A percentile compares a stretch with the other conserved stretches of the same genome.
Conservation (phyloP, 2,113 vertebrate species). For the Calcarius ornatus region DNA sequence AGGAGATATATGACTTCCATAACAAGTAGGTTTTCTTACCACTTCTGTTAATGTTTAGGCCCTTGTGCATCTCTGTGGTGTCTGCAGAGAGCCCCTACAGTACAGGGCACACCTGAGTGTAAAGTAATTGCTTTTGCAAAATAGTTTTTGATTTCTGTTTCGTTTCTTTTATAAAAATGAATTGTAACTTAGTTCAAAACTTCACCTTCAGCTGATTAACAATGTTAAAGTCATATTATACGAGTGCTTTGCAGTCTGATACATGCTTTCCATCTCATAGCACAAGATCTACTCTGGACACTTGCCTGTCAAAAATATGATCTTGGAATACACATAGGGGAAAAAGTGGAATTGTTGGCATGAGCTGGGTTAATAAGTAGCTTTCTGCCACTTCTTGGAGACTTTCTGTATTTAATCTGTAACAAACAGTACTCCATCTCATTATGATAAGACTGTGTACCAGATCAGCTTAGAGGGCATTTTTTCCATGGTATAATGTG, state of each 20-base stretch:
- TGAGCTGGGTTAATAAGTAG: neutral
- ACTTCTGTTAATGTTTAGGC: neutral
- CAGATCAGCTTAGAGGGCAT: neutral
- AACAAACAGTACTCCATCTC: neutral
- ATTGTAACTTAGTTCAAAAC: neutral
- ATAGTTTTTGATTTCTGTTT: neutral
- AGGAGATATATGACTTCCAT: constrained; percentile 97
- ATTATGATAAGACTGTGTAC: neutral
- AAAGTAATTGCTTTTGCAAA: neutral
- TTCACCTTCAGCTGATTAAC: neutral
- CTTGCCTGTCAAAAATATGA: neutral
- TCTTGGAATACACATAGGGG: neutral
- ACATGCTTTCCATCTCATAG: neutral
- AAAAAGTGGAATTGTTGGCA: neutral
- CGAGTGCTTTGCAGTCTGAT: neutral
- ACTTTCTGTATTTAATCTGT: neutral
- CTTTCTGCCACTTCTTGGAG: neutral
- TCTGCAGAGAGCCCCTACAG: neutral
- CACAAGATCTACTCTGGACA: neutral
- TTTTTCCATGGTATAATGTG: neutral
- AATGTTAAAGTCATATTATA: neutral
- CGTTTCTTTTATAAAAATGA: neutral
- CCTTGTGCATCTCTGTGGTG: neutral
- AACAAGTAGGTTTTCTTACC: constrained; percentile 85
- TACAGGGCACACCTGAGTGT: neutral